phyloP scores from a whole-genome alignment of 2,888 invertebrate species.

The Pristionchus arcanus region DNA sequence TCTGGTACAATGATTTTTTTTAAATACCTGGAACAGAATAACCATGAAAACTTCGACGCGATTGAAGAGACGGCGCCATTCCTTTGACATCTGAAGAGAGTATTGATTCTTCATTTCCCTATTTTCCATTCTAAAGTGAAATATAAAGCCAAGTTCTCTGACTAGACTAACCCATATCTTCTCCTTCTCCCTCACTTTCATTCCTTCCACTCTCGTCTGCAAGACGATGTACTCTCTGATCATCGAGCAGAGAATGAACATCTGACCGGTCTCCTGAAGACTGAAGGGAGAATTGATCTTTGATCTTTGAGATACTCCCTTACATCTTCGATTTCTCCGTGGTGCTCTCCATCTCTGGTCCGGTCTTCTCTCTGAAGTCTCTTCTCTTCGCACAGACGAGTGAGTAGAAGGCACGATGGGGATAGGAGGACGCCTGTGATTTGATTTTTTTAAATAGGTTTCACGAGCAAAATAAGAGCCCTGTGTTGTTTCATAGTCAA shows the following conservation, averaged over 20 bases:
- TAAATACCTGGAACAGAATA: conserved; percentile 67
- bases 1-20: no score
- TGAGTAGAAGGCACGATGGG: neutral
- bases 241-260: conserved; percentile 14
- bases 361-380: neutral
- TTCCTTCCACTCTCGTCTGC: conserved; percentile 42
- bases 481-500: neutral
- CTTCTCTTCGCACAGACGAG: neutral
- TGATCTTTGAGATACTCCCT: neutral
- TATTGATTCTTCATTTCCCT: no score
- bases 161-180: neutral
- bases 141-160: neutral
- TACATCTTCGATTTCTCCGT: neutral
- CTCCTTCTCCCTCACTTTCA: conserved; percentile 51
- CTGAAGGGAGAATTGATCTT: conserved; percentile 27
- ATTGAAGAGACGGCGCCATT: conserved; percentile 46
- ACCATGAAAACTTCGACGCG: conserved; percentile 62
- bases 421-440: conserved; percentile 26
- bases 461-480: neutral
- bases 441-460: neutral
- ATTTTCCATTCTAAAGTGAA: no score
- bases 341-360: neutral
- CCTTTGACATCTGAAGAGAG: conserved; percentile 22
- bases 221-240: conserved; percentile 45
- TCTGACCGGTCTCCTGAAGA: neutral